Percentiles rank a stretch among this genome's conserved stretches.
Conservation (phyloP, 2,888 invertebrate species). For the Furcula furcula region DNA sequence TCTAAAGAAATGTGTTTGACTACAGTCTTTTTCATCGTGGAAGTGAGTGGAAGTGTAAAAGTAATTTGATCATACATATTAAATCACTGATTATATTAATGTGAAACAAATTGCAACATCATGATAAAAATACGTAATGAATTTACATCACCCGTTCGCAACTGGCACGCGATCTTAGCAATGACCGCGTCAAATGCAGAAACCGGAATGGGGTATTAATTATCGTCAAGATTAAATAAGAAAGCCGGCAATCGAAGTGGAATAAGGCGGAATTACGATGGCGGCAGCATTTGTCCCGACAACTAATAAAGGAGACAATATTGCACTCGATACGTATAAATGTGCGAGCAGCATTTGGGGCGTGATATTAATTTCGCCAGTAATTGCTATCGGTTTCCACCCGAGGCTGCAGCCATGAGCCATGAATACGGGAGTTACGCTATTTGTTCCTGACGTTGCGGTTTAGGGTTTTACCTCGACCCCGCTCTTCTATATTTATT, state of each 20-base stretch:
- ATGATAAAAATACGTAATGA: constrained; percentile 18
- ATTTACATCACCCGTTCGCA: constrained; percentile 25
- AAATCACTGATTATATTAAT: constrained; percentile 37
- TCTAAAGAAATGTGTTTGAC: no score
- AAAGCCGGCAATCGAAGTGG: constrained; percentile 67
- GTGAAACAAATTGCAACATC: constrained; percentile 15
- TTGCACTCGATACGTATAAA: constrained; percentile 81
- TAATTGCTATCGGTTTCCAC: constrained; percentile 80
- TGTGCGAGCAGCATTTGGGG: constrained; percentile 79
- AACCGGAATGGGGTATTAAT: constrained; percentile 63
- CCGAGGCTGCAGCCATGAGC: constrained; percentile 76
- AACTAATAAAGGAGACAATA: constrained; percentile 82
- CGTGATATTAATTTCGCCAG: constrained; percentile 80
- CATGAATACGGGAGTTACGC: constrained; percentile 81
- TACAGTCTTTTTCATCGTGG: no score
- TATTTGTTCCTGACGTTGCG: constrained; percentile 80
- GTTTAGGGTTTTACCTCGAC: constrained; percentile 73
- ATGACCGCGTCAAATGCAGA: constrained; percentile 37
- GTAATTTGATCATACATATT: no score
- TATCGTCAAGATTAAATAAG: constrained; percentile 74
- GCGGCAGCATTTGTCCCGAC: constrained; percentile 72
- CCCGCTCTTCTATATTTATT: constrained; percentile 70
- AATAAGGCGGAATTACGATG: constrained; percentile 69
- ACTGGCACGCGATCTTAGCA: constrained; percentile 7
- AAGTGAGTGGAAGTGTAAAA: no score